phyloP scores from a whole-genome alignment of 2,113 vertebrate genomes.

The Passer montanus region DNA sequence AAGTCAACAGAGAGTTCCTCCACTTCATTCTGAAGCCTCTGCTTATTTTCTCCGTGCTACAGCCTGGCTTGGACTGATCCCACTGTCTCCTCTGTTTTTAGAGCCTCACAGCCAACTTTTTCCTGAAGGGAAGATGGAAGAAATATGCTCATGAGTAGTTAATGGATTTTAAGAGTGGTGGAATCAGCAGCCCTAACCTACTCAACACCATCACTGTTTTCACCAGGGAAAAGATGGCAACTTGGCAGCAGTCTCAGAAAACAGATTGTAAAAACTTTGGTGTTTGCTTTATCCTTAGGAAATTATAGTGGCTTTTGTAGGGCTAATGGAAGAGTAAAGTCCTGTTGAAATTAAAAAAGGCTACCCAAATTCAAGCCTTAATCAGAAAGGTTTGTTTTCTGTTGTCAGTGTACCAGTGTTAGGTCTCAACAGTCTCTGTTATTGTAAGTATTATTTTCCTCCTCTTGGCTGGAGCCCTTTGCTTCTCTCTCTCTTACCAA shows the following conservation, averaged over 20 bases:
- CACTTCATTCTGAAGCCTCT: constrained; percentile 76
- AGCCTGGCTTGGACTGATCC: constrained; percentile 68
- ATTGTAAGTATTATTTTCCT: background rate
- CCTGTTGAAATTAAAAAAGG: background rate
- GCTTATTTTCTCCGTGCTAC: constrained; percentile 75
- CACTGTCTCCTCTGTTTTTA: constrained; percentile 72
- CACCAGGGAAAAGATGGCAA: background rate
- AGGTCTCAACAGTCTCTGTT: background rate
- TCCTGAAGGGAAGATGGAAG: constrained; percentile 10
- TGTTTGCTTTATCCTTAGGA: background rate
- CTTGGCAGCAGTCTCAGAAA: background rate
- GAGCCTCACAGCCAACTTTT: constrained; percentile 70
- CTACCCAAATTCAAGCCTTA: background rate
- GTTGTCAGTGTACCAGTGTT: background rate
- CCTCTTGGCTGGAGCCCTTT: background rate
- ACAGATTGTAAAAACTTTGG: background rate
- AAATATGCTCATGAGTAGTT: background rate
- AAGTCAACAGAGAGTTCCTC: constrained; percentile 73
- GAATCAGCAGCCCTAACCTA: background rate
- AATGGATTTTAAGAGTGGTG: background rate
- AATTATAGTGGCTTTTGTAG: background rate
- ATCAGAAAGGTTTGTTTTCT: background rate
- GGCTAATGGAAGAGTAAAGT: background rate
- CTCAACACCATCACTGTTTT: background rate
- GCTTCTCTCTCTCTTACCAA: background rate